Evolutionary conservation across 1,140 invertebrate genomes (phyloP).

Genomic region (Drosophila prosaltans): DNA sequence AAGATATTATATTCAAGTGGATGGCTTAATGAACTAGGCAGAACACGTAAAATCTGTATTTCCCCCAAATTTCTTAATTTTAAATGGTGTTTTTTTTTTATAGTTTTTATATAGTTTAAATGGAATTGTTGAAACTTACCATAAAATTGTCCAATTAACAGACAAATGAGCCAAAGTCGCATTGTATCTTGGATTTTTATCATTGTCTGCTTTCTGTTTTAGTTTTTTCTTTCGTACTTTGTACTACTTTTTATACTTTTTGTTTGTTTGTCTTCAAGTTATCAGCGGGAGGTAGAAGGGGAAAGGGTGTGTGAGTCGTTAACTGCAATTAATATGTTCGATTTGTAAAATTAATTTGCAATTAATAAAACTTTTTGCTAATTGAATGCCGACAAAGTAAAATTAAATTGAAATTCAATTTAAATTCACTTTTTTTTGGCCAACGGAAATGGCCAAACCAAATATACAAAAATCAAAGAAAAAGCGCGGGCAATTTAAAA

Average conservation of each 20-base stretch:
- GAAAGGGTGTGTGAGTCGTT: slow-evolving; percentile 65
- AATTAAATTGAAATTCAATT: slow-evolving; percentile 30
- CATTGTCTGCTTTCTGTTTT: slow-evolving; percentile 23
- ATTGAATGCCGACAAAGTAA: slow-evolving; percentile 54
- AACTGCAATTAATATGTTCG: slow-evolving; percentile 78
- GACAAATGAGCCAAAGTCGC: slow-evolving; percentile 62
- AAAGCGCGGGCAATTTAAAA: slow-evolving; percentile 7
- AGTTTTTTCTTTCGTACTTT: slow-evolving; percentile 32
- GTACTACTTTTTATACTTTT: slow-evolving; percentile 30
- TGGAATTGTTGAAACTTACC: slow-evolving; percentile 46
- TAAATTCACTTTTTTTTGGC: background rate
- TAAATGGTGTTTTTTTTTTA: background rate
- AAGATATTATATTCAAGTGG: background rate
- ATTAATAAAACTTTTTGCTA: slow-evolving; percentile 32
- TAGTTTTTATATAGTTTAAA: background rate
- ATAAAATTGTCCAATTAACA: slow-evolving; percentile 62
- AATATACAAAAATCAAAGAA: slow-evolving; percentile 7
- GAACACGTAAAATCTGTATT: background rate
- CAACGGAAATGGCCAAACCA: slow-evolving; percentile 11
- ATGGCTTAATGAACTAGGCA: background rate
- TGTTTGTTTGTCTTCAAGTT: slow-evolving; percentile 31
- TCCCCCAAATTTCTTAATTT: background rate
- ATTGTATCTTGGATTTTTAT: slow-evolving; percentile 59
- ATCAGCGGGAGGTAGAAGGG: slow-evolving; percentile 45
- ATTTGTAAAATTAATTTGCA: slow-evolving; percentile 60